Percentiles rank a stretch among this genome's conserved stretches.
Evolutionary conservation across 2,888 invertebrate genomes (phyloP).

Genomic region (Eulithis testata): DNA sequence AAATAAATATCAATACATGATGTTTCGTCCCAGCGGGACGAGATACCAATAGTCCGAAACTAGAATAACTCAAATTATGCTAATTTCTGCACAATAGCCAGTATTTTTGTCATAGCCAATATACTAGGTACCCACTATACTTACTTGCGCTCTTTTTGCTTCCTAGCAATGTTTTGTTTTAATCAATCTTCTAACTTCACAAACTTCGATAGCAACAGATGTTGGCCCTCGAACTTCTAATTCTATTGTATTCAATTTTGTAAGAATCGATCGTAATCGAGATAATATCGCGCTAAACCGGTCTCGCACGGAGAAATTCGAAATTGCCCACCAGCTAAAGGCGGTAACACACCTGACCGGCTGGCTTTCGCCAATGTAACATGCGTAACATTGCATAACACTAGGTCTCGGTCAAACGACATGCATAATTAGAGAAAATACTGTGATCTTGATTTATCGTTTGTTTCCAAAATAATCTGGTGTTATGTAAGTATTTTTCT

Average conservation of each 20-base stretch:
- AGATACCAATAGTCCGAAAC: too few relatives aligned
- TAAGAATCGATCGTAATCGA: conserved; percentile 39
- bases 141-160: too few relatives aligned
- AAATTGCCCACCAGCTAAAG: conserved; percentile 52
- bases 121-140: too few relatives aligned
- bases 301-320: conserved; percentile 68
- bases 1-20: too few relatives aligned
- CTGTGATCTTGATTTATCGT: conserved; percentile 44
- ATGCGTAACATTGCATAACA: conserved; percentile 64
- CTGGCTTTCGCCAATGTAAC: conserved; percentile 67
- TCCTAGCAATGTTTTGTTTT: background rate
- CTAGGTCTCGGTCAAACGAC: conserved; percentile 75
- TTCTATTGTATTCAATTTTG: conserved; percentile 37
- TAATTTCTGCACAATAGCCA: too few relatives aligned
- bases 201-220: conserved; percentile 3
- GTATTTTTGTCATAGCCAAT: too few relatives aligned
- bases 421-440: conserved; percentile 53
- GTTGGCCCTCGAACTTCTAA: conserved; percentile 32
- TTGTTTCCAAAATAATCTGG: background rate
- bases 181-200: background rate
- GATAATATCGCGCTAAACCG: conserved; percentile 51
- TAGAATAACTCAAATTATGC: too few relatives aligned
- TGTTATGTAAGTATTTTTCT: conserved; percentile 1
- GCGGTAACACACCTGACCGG: conserved; percentile 43
- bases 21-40: too few relatives aligned